Conservation (phyloP, 2,113 vertebrate genomes). For the Cyprinus carpio region DNA sequence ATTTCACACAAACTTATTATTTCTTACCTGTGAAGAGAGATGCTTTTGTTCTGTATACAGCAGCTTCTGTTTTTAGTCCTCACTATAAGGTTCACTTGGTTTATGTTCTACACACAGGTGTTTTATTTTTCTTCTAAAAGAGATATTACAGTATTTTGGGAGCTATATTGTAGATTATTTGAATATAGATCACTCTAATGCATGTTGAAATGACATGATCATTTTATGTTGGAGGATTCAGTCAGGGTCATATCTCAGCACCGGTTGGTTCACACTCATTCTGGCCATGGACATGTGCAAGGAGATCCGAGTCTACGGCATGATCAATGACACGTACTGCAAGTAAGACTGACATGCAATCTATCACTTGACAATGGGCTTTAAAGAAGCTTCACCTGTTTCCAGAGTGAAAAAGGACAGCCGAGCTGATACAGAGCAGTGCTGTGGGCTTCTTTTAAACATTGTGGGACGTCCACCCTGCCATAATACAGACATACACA, state of each 20-base stretch:
- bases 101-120: neutral
- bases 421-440: neutral
- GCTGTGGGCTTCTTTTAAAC: neutral
- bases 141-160: neutral
- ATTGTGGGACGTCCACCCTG: neutral
- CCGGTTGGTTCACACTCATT: slow-evolving; percentile 98
- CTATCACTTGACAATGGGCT: slow-evolving; percentile 13
- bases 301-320: slow-evolving; percentile 94
- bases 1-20: neutral
- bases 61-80: neutral
- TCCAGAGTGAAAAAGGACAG: neutral
- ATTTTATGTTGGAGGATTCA: slow-evolving; percentile 82
- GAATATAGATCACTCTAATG: neutral
- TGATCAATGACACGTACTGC: slow-evolving; percentile 99
- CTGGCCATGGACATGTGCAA: slow-evolving; percentile 98
- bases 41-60: neutral
- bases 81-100: neutral
- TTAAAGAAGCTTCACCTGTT: neutral
- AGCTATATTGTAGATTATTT: neutral
- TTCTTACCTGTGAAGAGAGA: neutral
- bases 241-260: slow-evolving; percentile 98
- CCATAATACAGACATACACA: neutral
- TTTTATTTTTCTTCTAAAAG: neutral
- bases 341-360: slow-evolving; percentile 78
- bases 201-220: slow-evolving; percentile 3